Percentiles rank a stretch among this genome's conserved stretches.
phyloP scores from a whole-genome alignment of 2,888 invertebrate genomes.

The Mantis religiosa region DNA sequence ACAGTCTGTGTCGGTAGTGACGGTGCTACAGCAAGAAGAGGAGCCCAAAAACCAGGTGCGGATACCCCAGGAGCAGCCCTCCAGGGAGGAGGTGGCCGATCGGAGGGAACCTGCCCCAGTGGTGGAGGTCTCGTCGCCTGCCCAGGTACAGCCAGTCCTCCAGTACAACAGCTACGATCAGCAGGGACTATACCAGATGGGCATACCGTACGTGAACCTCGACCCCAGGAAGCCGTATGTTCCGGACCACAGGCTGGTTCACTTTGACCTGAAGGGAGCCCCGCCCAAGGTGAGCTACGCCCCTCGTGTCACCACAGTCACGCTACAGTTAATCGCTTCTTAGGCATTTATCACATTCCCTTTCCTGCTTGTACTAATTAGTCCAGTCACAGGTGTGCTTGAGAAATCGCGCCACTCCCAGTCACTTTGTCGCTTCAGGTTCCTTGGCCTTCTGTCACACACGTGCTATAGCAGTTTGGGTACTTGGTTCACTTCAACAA shows the following conservation, averaged over 20 bases:
- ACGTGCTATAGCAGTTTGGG: too few species aligned
- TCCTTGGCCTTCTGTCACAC: too few species aligned
- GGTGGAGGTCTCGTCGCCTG: not conserved
- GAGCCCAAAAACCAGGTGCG: not conserved
- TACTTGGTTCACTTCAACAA: too few species aligned
- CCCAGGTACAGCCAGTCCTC: not conserved
- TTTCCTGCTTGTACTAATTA: not conserved
- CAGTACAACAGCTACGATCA: slow-evolving; percentile 27
- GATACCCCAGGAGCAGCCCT: slow-evolving; percentile 39
- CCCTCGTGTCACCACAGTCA: too few species aligned
- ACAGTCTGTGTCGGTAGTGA: not conserved
- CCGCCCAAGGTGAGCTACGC: slow-evolving; percentile 55
- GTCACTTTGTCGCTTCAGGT: too few species aligned
- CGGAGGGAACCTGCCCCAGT: slow-evolving; percentile 36
- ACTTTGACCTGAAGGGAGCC: slow-evolving; percentile 75
- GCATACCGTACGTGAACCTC: slow-evolving; percentile 45
- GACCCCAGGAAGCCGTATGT: slow-evolving; percentile 46
- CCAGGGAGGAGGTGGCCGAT: slow-evolving; percentile 43
- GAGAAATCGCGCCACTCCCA: too few species aligned
- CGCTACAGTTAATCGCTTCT: too few species aligned
- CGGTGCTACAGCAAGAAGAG: not conserved
- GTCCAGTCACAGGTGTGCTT: too few species aligned
- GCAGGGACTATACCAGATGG: slow-evolving; percentile 40
- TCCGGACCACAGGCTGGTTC: slow-evolving; percentile 54
- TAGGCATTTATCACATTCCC: too few species aligned